Conservation (phyloP, 2,113 vertebrate genomes). For the Circaetus gallicus region DNA sequence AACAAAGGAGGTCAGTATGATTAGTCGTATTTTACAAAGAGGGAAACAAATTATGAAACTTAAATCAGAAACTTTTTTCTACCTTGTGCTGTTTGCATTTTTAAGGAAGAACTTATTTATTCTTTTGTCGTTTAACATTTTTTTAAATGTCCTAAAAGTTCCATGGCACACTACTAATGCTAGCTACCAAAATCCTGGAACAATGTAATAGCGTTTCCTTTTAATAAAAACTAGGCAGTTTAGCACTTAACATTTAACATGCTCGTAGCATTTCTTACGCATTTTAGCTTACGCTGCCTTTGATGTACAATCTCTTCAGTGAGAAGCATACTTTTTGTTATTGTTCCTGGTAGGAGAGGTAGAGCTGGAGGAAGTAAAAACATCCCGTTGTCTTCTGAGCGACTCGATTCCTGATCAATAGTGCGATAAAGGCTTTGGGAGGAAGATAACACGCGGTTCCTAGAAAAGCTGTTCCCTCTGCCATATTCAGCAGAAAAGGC, state of each 20-base stretch:
- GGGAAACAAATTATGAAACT: not conserved
- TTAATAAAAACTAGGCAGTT: not conserved
- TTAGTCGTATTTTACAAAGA: not conserved
- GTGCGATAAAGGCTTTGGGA: slow-evolving; percentile 24
- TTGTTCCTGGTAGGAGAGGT: not conserved
- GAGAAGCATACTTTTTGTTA: not conserved
- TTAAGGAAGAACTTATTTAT: not conserved
- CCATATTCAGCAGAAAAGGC: slow-evolving; percentile 58
- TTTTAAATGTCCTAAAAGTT: not conserved
- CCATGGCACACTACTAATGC: too few relatives aligned
- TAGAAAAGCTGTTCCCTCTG: slow-evolving; percentile 32
- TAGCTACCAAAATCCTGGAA: not conserved
- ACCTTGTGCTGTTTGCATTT: not conserved
- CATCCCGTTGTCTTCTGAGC: not conserved
- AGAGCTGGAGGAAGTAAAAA: slow-evolving; percentile 38
- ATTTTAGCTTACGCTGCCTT: not conserved
- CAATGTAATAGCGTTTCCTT: not conserved
- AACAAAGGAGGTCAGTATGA: not conserved
- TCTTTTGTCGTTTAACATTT: not conserved
- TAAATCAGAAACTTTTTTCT: not conserved
- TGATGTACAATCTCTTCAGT: not conserved
- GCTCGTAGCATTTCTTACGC: not conserved
- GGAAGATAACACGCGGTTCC: slow-evolving; percentile 19
- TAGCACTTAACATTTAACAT: not conserved
- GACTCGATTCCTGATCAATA: slow-evolving; percentile 44